Conservation (phyloP, 2,888 invertebrate genomes). For the Neocrepidodera transversa region DNA sequence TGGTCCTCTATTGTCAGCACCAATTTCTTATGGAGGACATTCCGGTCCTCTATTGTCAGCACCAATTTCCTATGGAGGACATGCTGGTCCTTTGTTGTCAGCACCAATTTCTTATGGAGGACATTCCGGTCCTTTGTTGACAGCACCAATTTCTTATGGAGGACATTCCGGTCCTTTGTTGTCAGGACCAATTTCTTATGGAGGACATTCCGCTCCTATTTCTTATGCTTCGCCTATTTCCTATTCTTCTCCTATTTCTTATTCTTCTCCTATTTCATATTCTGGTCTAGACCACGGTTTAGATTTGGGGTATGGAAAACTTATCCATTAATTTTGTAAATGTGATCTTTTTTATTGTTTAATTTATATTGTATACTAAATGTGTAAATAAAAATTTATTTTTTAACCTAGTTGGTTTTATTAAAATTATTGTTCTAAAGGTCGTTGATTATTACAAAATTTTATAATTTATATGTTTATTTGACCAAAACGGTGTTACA, state of each 20-base stretch:
- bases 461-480: slow-evolving; percentile 4
- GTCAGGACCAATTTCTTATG: slow-evolving; percentile 4
- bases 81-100: slow-evolving; percentile 20
- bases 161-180: not conserved
- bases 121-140: slow-evolving; percentile 16
- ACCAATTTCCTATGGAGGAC: slow-evolving; percentile 23
- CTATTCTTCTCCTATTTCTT: slow-evolving; percentile 35
- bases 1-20: slow-evolving; percentile 11
- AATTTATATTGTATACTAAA: slow-evolving; percentile 21
- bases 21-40: slow-evolving; percentile 19
- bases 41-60: too few species aligned
- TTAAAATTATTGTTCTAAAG: too few species aligned
- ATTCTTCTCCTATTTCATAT: slow-evolving; percentile 25
- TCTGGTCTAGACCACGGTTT: slow-evolving; percentile 20
- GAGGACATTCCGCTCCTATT: not conserved
- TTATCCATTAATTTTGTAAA: slow-evolving; percentile 32
- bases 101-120: slow-evolving; percentile 33
- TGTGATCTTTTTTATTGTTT: slow-evolving; percentile 21
- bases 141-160: not conserved
- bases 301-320: slow-evolving; percentile 35
- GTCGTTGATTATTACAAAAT: slow-evolving; percentile 6
- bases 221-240: slow-evolving; percentile 24
- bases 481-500: slow-evolving; percentile 1
- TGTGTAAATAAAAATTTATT: slow-evolving; percentile 21
- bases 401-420: not conserved